phyloP scores from a whole-genome alignment of 1,140 invertebrate genomes.

The Meloidogyne floridensis region DNA sequence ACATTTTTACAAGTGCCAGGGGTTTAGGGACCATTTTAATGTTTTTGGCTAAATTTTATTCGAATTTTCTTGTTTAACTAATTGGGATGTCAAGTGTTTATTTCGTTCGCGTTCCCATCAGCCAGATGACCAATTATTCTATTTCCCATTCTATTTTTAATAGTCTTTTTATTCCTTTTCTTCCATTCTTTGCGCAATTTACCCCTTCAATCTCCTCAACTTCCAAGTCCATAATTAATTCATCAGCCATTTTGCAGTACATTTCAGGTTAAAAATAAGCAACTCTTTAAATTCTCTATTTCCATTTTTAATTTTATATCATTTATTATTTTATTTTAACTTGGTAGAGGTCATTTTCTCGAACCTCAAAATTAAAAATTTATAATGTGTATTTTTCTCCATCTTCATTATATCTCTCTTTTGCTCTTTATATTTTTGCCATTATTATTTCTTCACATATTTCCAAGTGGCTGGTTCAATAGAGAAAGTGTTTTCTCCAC shows the following conservation, averaged over 20 bases:
- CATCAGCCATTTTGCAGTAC: too few relatives aligned
- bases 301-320: not conserved
- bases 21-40: too few relatives aligned
- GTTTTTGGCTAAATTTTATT: too few relatives aligned
- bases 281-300: not conserved
- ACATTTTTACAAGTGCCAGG: too few relatives aligned
- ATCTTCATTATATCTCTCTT: not conserved
- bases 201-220: not conserved
- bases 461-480: not conserved
- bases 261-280: not conserved
- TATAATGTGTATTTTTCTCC: not conserved
- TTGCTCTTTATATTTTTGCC: not conserved
- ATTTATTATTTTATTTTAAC: not conserved
- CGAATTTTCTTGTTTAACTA: too few relatives aligned
- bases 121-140: not conserved
- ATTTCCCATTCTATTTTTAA: too few relatives aligned
- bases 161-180: not conserved
- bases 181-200: not conserved
- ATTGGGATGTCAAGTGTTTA: too few relatives aligned
- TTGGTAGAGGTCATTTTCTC: not conserved
- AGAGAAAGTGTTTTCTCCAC: too few relatives aligned
- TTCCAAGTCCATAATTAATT: not conserved
- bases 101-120: not conserved
- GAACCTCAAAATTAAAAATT: not conserved
- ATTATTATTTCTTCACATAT: too few relatives aligned